These are phyloP conservation scores for Daktulosphaira vitifoliae DNA, from an alignment of 1,140 invertebrate genomes.

Conservation along the genomic window DNA sequence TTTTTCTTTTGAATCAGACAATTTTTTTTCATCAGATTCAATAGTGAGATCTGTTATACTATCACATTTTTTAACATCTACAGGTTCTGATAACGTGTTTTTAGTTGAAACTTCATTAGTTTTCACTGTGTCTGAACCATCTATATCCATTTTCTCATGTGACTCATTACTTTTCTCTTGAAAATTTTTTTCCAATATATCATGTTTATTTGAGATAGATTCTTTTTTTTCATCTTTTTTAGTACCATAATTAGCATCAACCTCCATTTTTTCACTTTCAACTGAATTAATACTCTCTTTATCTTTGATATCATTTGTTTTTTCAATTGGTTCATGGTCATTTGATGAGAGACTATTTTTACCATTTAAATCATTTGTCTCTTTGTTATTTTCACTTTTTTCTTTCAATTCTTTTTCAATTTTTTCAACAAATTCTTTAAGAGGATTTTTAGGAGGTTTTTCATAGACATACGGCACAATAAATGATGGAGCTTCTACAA, in stretches of 20 bases:
- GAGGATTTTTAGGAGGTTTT: constrained; percentile 67
- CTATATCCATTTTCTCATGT: constrained; percentile 29
- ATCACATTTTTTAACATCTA: constrained; percentile 41
- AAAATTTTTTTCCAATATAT: constrained; percentile 1
- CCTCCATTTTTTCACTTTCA: constrained; percentile 40
- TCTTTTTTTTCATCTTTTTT: constrained; percentile 46
- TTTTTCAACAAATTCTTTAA: constrained; percentile 64
- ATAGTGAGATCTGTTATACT: constrained; percentile 35
- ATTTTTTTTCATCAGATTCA: constrained; percentile 34
- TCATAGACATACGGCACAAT: constrained; percentile 89
- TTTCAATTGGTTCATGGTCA: constrained; percentile 36
- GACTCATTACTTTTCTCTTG: constrained; percentile 35
- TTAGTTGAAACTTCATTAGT: constrained; percentile 35
- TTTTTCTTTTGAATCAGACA: constrained; percentile 35
- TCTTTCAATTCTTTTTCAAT: constrained; percentile 50
- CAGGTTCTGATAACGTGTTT: constrained; percentile 40
- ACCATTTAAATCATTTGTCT: constrained; percentile 38
- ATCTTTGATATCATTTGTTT: constrained; percentile 42
- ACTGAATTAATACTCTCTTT: constrained; percentile 46
- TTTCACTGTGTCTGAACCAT: constrained; percentile 36
- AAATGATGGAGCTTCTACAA: constrained; percentile 81
- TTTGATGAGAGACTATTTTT: constrained; percentile 40
- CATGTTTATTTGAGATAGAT: constrained; percentile 33
- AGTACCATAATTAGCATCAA: no score
- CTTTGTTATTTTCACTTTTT: constrained; percentile 38